Base-by-base conservation (phyloP, 1,140 invertebrate species). In the Mylabris phalerata region DNA sequence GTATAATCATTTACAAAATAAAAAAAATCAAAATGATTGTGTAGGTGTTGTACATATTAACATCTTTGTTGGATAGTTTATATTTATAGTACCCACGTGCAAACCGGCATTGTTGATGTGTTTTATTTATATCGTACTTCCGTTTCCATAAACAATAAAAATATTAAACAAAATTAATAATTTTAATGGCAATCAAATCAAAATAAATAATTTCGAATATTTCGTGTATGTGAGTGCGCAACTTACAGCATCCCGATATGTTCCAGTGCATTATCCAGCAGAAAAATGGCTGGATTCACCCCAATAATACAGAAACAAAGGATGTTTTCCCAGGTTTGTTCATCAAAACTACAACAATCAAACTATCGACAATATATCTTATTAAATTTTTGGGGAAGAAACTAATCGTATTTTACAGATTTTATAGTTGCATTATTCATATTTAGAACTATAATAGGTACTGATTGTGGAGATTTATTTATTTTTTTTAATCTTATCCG, bases 191-290 rank as follows among this genome's bases (percentile, higher is more conserved):
- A 38, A 24, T 32, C 44, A 42, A 54, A 40, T 44, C 51, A 10
- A 44, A 19, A 44, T 32, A 26, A n/a, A 19, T 19, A 9, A 25
- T 46, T 13, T 46, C 38, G 25, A 45, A 45, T 55, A 55, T 55
- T 32, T 45, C 32, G 26, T 45, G n/a, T 45, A 55, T 57, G 41
- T 61, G 39, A 42, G 50, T 48, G 40, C 51, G 42, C 48, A 57
- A 61, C 49, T 57, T 50, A 51, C 45, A 52, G 47, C 39, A 61
- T 52, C 46, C 41, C 50, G 11, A 13, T 47, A 47, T 89, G 86
- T 89, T 90, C 77, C 86, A 89, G 79, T 89, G 87, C 72, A 89
- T 89, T 67, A 87, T 89, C 68, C 87, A 89, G 75, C 86, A 86
- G 73, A 81, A 82, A 62, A 87, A 86, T 72, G 85, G 86, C 69